Percentiles rank a stretch among this genome's conserved stretches.
Conservation (phyloP, 2,797 vertebrate genomes). For the Neopelma chrysocephalum region DNA sequence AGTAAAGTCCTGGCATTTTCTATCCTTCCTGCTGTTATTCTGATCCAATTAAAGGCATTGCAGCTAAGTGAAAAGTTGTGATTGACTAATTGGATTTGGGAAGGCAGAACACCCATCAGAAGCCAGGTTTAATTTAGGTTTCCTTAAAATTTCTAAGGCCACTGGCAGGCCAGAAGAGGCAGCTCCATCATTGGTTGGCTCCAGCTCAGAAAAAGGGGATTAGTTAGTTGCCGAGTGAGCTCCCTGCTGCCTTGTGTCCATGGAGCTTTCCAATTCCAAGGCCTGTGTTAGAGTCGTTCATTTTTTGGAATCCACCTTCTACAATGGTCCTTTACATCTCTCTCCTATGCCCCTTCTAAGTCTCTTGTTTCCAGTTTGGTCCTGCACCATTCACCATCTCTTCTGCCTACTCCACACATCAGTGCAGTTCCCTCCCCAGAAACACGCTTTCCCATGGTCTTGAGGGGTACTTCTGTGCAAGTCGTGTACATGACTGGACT, state of each 20-base stretch:
- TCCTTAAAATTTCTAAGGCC: conserved; percentile 38
- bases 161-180: background rate
- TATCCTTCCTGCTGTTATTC: conserved; percentile 45
- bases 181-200: background rate
- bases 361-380: background rate
- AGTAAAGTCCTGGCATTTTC: conserved; percentile 29
- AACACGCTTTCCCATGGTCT: fast-evolving
- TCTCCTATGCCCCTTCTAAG: background rate
- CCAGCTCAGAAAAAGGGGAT: background rate
- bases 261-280: background rate
- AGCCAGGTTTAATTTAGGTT: conserved; percentile 50
- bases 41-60: conserved; percentile 49
- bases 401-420: background rate
- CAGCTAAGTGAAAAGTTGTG: conserved; percentile 44
- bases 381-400: background rate
- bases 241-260: background rate
- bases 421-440: background rate
- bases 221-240: background rate
- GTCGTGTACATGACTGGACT: fast-evolving
- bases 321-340: background rate
- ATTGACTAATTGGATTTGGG: conserved; percentile 61
- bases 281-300: background rate
- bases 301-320: background rate
- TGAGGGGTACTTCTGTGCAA: background rate
- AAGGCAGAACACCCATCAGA: conserved; percentile 32